Base-by-base conservation (phyloP, 2,888 invertebrate species). In the Diaperis boleti region DNA sequence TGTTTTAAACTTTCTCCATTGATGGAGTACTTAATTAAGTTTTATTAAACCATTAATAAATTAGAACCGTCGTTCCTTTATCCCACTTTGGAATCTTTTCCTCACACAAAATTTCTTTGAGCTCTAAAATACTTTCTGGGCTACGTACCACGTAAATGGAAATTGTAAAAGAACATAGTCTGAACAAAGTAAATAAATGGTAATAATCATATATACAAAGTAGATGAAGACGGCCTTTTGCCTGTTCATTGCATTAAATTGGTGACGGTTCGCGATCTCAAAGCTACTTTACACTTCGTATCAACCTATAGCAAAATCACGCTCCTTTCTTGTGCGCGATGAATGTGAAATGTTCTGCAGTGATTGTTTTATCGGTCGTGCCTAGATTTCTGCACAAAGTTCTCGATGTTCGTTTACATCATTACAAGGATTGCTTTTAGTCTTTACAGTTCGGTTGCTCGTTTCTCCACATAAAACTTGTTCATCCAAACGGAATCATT, bases 311-410 rank as follows among this genome's bases (percentile, higher is more conserved):
- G 44, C 33, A 37, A 26, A 61, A 55, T 45, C 55, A 60, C 60
- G 55, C 41, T 54, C 35, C 8, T 37, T 49, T 49, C 35, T 33
- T 44, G 33, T 33, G 41, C 47, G 39, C 37, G 54, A 47, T 61
- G 61, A 61, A 61, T 61, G 55, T 55, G 44, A 61, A 61, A 61
- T 61, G 45, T 37, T 55, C 31, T 45, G 45, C 55, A 61, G 54
- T 61, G 61, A 61, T 55, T 61, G 61, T 61, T 47, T 61, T 61
- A 61, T 61, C 61, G 47, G 52, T 18, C 42, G 45, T 60, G 49
- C 29, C 59, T 29, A 41, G 49, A 39, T 49, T 59, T 57, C 37
- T 29, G 47, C 47, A 26, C 6, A 26, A n/a, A 8, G n/a, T 26
- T 26, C 3, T 26, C n/a, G 26, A 26, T 26, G 6, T 26, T n/a